Conservation (phyloP, 35 echinoderm and acorn worm genomes). For the Heliocidaris tuberculata region DNA sequence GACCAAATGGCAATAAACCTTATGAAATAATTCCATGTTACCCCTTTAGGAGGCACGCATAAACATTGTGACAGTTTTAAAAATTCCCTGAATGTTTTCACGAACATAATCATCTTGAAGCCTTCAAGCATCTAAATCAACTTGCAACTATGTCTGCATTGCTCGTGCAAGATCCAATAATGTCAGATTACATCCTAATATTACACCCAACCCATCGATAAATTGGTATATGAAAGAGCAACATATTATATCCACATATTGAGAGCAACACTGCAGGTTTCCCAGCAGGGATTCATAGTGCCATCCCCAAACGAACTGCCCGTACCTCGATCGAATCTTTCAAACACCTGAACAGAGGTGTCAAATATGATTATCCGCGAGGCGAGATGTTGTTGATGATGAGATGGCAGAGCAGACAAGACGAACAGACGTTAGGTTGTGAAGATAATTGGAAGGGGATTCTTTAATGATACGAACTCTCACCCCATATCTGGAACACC, state of each 20-base stretch:
- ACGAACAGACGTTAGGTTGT: background rate
- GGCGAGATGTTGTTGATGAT: slow-evolving; percentile 6
- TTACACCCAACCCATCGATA: background rate
- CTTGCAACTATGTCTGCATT: background rate
- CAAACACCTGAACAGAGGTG: background rate
- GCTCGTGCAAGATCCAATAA: background rate
- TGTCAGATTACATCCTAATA: background rate
- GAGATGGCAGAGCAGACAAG: background rate
- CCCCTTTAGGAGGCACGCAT: background rate
- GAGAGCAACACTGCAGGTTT: background rate
- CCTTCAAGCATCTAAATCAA: background rate
- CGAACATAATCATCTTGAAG: background rate
- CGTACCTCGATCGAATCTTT: background rate
- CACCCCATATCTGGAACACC: background rate
- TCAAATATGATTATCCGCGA: background rate
- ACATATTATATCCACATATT: background rate
- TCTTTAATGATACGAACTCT: background rate
- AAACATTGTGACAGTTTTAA: background rate
- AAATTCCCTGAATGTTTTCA: slow-evolving; percentile 11
- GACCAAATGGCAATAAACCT: no score
- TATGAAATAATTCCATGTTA: background rate
- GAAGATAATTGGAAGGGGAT: background rate
- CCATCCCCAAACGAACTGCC: background rate
- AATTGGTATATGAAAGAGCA: background rate
- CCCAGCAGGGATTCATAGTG: background rate